phyloP scores from a whole-genome alignment of 2,888 invertebrate genomes.

The Salticus scenicus region DNA sequence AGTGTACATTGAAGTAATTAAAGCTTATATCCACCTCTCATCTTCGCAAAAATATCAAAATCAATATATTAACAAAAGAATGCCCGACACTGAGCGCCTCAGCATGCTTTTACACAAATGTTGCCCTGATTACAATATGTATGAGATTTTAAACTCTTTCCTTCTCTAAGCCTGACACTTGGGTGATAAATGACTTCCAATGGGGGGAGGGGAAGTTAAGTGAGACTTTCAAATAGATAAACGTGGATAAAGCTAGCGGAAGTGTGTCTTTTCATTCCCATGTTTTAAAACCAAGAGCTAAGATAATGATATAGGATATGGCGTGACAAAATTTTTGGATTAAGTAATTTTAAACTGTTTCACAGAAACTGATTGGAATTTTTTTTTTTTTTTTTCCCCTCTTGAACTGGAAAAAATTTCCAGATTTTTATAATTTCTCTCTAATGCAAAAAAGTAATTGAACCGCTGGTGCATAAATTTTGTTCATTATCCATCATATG shows the following conservation, averaged over 20 bases:
- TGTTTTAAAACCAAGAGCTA: neutral
- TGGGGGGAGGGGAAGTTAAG: neutral
- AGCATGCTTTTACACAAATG: constrained; percentile 14
- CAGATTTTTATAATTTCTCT: too few relatives aligned
- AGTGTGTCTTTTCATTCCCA: neutral
- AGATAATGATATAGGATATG: constrained; percentile 9
- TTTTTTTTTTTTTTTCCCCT: neutral
- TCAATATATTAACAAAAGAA: constrained; percentile 19
- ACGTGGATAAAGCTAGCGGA: constrained; percentile 3
- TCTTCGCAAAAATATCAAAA: constrained; percentile 17
- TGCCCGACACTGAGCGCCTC: neutral
- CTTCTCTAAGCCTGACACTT: constrained; percentile 3
- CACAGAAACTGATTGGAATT: neutral
- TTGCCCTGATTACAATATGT: constrained; percentile 17
- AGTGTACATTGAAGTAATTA: constrained; percentile 12
- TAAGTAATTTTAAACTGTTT: constrained; percentile 2
- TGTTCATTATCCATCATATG: too few relatives aligned
- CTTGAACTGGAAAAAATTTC: neutral
- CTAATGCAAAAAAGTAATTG: too few relatives aligned
- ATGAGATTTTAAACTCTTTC: constrained; percentile 19
- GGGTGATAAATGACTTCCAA: constrained; percentile 2
- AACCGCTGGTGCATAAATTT: too few relatives aligned
- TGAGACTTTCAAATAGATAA: neutral
- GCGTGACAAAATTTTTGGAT: neutral
- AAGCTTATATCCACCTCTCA: constrained; percentile 11